These are phyloP conservation scores for Catostomus latipinnis DNA, from an alignment of 2,797 vertebrate genomes.

Conservation along the genomic window DNA sequence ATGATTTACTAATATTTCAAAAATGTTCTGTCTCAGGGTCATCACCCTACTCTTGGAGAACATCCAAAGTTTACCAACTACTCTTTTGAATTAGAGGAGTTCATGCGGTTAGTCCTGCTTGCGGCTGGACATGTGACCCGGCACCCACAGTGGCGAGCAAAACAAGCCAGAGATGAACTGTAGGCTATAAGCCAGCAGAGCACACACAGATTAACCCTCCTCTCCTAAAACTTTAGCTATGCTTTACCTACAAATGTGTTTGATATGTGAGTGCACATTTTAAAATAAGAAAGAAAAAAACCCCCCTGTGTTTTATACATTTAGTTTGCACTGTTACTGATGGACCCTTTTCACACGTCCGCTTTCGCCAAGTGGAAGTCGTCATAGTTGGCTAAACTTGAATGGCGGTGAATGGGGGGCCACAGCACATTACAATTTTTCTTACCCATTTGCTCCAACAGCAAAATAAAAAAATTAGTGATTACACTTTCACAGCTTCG, in stretches of 20 bases:
- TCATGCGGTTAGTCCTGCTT: slow-evolving; percentile 88
- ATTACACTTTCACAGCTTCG: too few relatives aligned
- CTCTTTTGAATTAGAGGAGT: slow-evolving; percentile 91
- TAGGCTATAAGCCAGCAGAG: slow-evolving; percentile 61
- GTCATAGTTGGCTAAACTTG: too few relatives aligned
- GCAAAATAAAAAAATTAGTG: too few relatives aligned
- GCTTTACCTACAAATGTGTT: background rate
- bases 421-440: too few relatives aligned
- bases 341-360: too few relatives aligned
- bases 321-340: background rate
- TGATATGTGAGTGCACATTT: slow-evolving; percentile 13
- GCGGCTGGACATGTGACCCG: slow-evolving; percentile 84
- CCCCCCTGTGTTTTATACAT: background rate
- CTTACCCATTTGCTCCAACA: too few relatives aligned
- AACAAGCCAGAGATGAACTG: slow-evolving; percentile 83
- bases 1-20: background rate
- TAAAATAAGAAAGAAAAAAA: background rate
- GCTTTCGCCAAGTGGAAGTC: too few relatives aligned
- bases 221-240: background rate
- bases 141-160: slow-evolving; percentile 86
- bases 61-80: slow-evolving; percentile 99
- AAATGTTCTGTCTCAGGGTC: slow-evolving; percentile 79
- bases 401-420: too few relatives aligned
- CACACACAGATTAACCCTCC: background rate
- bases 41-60: slow-evolving; percentile 94